Evolutionary conservation across 2,888 invertebrate species (phyloP).

Genomic region (Lasioglossum leucozonium): DNA sequence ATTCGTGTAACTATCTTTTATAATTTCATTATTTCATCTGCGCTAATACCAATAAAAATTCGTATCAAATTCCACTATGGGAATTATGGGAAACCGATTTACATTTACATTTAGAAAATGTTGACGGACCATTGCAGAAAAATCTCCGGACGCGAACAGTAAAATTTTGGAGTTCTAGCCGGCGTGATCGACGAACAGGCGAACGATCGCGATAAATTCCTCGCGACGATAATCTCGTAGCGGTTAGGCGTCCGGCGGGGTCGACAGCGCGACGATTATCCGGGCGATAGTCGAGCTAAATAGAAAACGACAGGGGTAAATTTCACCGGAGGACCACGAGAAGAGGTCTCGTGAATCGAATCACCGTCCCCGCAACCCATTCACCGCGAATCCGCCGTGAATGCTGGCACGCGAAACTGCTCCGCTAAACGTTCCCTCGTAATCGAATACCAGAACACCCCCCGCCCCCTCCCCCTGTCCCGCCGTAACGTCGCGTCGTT

Average conservation of each 20-base stretch:
- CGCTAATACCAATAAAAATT: too few species aligned
- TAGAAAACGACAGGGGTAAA: conserved; percentile 11
- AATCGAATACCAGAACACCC: conserved; percentile 17
- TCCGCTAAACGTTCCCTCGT: conserved; percentile 18
- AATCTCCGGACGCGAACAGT: too few species aligned
- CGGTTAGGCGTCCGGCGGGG: background rate
- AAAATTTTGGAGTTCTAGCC: too few species aligned
- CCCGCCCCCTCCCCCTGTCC: background rate
- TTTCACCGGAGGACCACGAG: background rate
- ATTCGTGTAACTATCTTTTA: background rate
- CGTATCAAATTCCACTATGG: too few species aligned
- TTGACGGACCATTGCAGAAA: too few species aligned
- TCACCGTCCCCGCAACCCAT: background rate
- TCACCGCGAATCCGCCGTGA: background rate
- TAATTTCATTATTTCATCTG: too few species aligned
- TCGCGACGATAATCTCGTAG: background rate
- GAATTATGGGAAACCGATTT: too few species aligned
- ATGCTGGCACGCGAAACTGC: conserved; percentile 9
- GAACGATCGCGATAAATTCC: background rate
- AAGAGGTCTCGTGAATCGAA: conserved; percentile 7
- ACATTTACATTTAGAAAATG: too few species aligned
- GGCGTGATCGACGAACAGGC: background rate
- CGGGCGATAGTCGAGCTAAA: background rate
- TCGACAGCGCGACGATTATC: background rate
- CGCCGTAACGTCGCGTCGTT: background rate